phyloP scores from a whole-genome alignment of 2,797 vertebrate genomes.

The Chaunax sp. region DNA sequence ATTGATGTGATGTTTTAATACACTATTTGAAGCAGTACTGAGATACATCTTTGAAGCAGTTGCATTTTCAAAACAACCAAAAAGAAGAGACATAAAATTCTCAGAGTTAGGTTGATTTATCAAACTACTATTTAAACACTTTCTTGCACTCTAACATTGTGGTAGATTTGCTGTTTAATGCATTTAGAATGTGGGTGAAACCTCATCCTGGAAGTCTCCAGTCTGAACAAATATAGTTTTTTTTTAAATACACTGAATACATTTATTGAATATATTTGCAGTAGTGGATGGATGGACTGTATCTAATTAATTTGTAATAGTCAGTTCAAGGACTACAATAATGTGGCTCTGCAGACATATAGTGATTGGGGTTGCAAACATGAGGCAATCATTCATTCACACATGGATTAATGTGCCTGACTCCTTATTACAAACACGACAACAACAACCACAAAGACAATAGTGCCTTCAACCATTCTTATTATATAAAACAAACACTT shows the following conservation, averaged over 20 bases:
- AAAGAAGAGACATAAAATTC: constrained; percentile 28
- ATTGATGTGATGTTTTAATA: constrained; percentile 4
- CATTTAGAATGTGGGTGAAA: constrained; percentile 22
- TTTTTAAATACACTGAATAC: neutral
- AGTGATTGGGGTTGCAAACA: neutral
- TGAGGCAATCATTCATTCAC: neutral
- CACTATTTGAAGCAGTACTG: neutral
- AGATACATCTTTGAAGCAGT: constrained; percentile 18
- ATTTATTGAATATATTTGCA: constrained; percentile 4
- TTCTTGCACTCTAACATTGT: neutral
- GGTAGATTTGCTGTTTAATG: constrained; percentile 7
- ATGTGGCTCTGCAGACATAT: neutral
- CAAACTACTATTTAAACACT: constrained; percentile 15
- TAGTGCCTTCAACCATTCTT: neutral
- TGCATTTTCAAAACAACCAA: constrained; percentile 36
- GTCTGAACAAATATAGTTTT: constrained; percentile 9
- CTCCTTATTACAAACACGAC: neutral
- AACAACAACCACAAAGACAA: neutral
- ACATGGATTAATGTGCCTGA: neutral
- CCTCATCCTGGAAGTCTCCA: neutral
- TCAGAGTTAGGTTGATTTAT: constrained; percentile 28
- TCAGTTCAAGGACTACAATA: neutral
- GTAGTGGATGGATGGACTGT: neutral
- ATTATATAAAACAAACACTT: neutral
- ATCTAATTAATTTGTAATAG: neutral